phyloP scores from a whole-genome alignment of 2,888 invertebrate genomes.

The Trissolcus japonicus region DNA sequence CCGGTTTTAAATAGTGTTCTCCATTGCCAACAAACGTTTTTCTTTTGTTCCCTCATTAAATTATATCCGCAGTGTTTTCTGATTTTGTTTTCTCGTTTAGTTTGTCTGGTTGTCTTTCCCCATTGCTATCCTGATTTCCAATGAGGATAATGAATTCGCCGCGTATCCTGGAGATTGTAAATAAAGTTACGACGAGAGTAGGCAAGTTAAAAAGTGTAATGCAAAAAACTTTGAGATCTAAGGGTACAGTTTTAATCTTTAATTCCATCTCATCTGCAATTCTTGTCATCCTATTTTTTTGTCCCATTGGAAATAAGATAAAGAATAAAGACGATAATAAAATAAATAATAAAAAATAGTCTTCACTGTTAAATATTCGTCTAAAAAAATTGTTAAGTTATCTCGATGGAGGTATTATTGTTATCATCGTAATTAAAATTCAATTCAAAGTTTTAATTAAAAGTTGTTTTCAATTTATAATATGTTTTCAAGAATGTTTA shows the following conservation, averaged over 20 bases:
- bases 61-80: background rate
- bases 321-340: background rate
- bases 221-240: slow-evolving; percentile 10
- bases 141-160: slow-evolving; percentile 15
- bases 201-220: slow-evolving; percentile 10
- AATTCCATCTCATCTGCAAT: slow-evolving; percentile 18
- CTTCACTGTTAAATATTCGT: too few species aligned
- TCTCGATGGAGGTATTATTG: background rate
- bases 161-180: slow-evolving; percentile 5
- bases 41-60: too few species aligned
- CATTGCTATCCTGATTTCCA: slow-evolving; percentile 2
- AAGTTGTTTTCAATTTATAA: too few species aligned
- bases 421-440: background rate
- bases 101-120: too few species aligned
- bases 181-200: slow-evolving; percentile 12
- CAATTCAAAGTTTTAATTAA: too few species aligned
- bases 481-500: too few species aligned
- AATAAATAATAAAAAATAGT: slow-evolving; percentile 1
- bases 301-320: slow-evolving; percentile 28
- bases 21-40: too few species aligned
- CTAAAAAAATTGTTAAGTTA: background rate
- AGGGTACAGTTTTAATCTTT: slow-evolving; percentile 14
- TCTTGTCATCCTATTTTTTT: background rate
- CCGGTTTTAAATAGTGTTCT: too few species aligned
- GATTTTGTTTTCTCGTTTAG: slow-evolving; percentile 1